Evolutionary conservation across 2,888 invertebrate species (phyloP).

Genomic region (Cantharis lateralis): DNA sequence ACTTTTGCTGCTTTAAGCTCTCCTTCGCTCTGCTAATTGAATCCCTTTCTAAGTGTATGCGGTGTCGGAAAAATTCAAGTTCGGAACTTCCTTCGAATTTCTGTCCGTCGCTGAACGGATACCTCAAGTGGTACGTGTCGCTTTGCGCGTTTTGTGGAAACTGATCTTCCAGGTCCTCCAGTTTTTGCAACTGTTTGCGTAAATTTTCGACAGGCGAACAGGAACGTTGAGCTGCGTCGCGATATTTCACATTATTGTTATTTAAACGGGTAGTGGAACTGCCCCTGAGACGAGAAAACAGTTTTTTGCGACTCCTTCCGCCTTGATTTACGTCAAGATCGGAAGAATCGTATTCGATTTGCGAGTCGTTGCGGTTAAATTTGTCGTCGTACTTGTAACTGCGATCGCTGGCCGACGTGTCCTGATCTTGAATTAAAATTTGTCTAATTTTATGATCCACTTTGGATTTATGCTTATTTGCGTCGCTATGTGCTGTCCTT

Average conservation of each 20-base stretch:
- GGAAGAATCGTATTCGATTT: constrained; percentile 57
- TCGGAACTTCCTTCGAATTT: constrained; percentile 65
- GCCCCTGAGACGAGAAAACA: constrained; percentile 72
- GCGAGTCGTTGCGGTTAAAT: constrained; percentile 45
- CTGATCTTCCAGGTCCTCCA: constrained; percentile 83
- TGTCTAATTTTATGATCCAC: constrained; percentile 48
- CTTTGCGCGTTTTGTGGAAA: constrained; percentile 68
- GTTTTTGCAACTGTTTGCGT: constrained; percentile 77
- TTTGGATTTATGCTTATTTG: constrained; percentile 42
- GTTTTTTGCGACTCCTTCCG: constrained; percentile 63
- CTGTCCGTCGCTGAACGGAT: constrained; percentile 74
- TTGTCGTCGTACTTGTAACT: constrained; percentile 56
- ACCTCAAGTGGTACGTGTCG: constrained; percentile 79
- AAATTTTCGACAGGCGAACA: constrained; percentile 79
- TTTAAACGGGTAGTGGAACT: constrained; percentile 72
- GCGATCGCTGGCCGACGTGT: constrained; percentile 57
- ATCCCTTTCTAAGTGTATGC: constrained; percentile 79
- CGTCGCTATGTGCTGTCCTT: constrained; percentile 54
- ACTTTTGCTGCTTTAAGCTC: constrained; percentile 70
- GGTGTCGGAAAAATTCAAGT: constrained; percentile 81
- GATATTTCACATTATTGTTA: constrained; percentile 57
- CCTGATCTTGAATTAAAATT: constrained; percentile 52
- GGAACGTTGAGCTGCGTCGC: constrained; percentile 57
- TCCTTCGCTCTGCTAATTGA: constrained; percentile 83
- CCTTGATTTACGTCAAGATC: constrained; percentile 59